A percentile compares a stretch with the other conserved stretches of the same genome.
Conservation (phyloP, 92 coral and sea anemone species). For the Paragorgia papillata region DNA sequence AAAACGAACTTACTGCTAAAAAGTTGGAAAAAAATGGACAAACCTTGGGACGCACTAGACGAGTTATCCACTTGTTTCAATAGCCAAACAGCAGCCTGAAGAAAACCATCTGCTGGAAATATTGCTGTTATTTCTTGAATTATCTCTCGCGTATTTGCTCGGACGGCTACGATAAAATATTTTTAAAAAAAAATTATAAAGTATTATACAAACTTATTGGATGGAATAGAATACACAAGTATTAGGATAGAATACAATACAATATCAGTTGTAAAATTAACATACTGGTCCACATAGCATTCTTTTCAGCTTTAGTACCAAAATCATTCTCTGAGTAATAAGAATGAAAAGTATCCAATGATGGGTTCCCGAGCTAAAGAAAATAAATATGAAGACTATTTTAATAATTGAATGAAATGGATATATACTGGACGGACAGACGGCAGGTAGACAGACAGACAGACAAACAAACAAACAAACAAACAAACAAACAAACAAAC, state of each 20-base stretch:
- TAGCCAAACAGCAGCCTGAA: constrained; percentile 78
- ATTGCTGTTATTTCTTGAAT: constrained; percentile 60
- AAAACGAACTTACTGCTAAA: not conserved
- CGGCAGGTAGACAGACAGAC: no score
- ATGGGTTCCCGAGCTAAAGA: constrained; percentile 65
- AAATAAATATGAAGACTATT: no score
- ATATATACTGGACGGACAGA: no score
- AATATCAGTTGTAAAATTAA: not conserved
- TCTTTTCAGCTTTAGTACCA: constrained; percentile 51
- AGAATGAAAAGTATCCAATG: not conserved
- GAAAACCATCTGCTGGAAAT: constrained; percentile 75
- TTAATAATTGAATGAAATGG: no score
- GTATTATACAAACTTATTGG: not conserved
- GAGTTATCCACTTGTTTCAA: constrained; percentile 44
- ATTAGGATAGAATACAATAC: not conserved
- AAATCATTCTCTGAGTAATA: constrained; percentile 22
- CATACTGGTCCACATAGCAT: constrained; percentile 77
- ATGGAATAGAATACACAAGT: not conserved
- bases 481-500: no score
- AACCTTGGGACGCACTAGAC: constrained; percentile 6
- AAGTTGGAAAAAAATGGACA: not conserved
- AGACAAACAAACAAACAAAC: no score
- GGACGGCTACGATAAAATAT: constrained; percentile 57
- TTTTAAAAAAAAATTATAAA: not conserved
- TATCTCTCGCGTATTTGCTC: constrained; percentile 83